Percentiles rank a stretch among this genome's conserved stretches.
phyloP scores from a whole-genome alignment of 2,797 vertebrate genomes.

The Ctenopoma multispine region DNA sequence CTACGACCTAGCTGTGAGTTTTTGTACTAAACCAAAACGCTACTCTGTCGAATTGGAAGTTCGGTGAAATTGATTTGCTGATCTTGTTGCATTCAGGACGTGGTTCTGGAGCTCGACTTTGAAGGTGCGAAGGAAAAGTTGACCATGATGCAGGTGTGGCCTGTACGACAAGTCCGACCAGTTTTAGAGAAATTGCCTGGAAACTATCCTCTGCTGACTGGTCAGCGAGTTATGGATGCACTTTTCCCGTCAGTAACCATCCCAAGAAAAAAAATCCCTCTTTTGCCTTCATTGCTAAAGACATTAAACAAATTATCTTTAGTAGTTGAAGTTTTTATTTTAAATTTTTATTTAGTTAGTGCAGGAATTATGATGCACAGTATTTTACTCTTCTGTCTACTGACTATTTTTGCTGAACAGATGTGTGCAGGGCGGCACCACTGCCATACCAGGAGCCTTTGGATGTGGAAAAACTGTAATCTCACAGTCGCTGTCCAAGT shows the following conservation, averaged over 20 bases:
- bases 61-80: not conserved
- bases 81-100: conserved; percentile 84
- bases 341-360: not conserved
- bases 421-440: conserved; percentile 98
- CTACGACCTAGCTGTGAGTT: conserved; percentile 94
- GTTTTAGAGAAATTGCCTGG: conserved; percentile 97
- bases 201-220: conserved; percentile 91
- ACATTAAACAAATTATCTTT: not conserved
- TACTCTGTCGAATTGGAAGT: not conserved
- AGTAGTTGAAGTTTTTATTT: not conserved
- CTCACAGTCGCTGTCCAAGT: conserved; percentile 97
- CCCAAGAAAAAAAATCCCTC: not conserved
- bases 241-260: conserved; percentile 93
- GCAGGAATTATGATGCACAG: not conserved
- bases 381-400: not conserved
- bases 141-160: conserved; percentile 97
- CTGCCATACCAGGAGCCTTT: conserved; percentile 97
- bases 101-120: conserved; percentile 97
- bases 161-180: conserved; percentile 94
- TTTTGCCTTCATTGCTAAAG: not conserved
- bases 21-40: not conserved
- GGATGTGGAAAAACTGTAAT: conserved; percentile 99
- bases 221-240: conserved; percentile 84
- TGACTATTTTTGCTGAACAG: conserved; percentile 69
- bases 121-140: conserved; percentile 97